phyloP scores from a whole-genome alignment of 2,797 vertebrate genomes.

The Pelobates cultripes region DNA sequence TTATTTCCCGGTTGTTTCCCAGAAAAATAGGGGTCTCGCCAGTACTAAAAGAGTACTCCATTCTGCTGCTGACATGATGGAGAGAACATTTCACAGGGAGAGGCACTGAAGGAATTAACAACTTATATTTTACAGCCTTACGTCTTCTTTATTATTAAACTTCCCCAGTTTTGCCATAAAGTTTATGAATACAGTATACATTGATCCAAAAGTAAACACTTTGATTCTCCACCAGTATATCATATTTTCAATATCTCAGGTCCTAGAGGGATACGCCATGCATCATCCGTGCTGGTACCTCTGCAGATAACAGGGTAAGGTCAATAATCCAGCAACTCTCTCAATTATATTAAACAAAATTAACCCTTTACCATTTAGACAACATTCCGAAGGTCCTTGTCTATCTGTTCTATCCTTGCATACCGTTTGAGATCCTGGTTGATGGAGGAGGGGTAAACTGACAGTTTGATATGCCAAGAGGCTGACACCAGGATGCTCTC shows the following conservation, averaged over 20 bases:
- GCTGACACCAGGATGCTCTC: slow-evolving; percentile 45
- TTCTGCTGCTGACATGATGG: no score
- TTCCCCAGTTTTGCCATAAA: no score
- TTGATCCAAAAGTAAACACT: no score
- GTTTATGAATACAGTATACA: no score
- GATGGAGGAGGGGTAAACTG: slow-evolving; percentile 45
- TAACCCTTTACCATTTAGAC: slow-evolving; percentile 16
- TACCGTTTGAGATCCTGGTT: slow-evolving; percentile 30
- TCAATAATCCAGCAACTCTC: not conserved
- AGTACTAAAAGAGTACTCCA: no score
- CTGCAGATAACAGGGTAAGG: not conserved
- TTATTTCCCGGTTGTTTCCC: no score
- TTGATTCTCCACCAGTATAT: not conserved
- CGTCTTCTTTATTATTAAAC: no score
- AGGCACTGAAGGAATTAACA: no score
- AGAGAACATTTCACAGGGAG: no score
- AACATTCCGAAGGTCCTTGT: not conserved
- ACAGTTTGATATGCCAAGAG: slow-evolving; percentile 54
- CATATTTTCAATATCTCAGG: not conserved
- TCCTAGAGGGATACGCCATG: not conserved
- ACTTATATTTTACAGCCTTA: no score
- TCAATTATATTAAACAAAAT: not conserved
- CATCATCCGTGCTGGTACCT: not conserved
- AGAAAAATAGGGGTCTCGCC: no score
- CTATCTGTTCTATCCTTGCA: slow-evolving; percentile 3